Base-by-base conservation (phyloP, 2,797 vertebrate genomes). In the Rhinella marina region DNA sequence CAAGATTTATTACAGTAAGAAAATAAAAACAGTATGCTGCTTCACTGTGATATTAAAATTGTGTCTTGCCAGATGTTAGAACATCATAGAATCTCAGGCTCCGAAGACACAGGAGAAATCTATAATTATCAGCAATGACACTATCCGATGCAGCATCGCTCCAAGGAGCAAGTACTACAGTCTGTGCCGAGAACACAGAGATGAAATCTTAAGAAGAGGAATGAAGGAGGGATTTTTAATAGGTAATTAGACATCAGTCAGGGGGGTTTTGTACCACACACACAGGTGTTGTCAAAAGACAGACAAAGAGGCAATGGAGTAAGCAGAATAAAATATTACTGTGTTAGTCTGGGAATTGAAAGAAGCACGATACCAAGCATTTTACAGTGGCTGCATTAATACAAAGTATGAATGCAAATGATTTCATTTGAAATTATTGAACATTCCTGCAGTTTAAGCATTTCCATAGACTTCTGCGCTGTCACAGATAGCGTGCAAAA, bases 21-120 rank as follows among this genome's bases (percentile, higher is more conserved):
- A 82, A 89, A 89, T 89, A 89, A 89, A 89, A 89, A 89, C 88
- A 89, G 88, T 89, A 86, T 86, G 84, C 59, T 29, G 52, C 81
- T 78, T 82, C 88, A n/a, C 88, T 78, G 61, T 81, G 56, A 89
- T 89, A 89, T 86, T 89, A 89, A 86, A 86, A 76, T 82, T 89
- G 70, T 81, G 70, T 68, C 50, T 86, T 86, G 70, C 59, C 79
- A 86, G 79, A 89, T 86, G 88, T 86, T 77, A 29, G 70, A 82
- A 81, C 68, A 81, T 85, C 61, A 75, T 64, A 85, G 68, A 50
- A 82, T 82, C 48, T 27, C 50, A 82, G 78, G 77, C 78, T 78
- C n/a, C 56, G 88, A 12, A 86, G 72, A 86, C 88, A 82, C 88
- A 77, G 61, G 88, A 89, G 88, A 89, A 70, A 89, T 68, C 27